Evolutionary conservation across 2,113 vertebrate genomes (phyloP).

Genomic region (Heterochromis multidens): DNA sequence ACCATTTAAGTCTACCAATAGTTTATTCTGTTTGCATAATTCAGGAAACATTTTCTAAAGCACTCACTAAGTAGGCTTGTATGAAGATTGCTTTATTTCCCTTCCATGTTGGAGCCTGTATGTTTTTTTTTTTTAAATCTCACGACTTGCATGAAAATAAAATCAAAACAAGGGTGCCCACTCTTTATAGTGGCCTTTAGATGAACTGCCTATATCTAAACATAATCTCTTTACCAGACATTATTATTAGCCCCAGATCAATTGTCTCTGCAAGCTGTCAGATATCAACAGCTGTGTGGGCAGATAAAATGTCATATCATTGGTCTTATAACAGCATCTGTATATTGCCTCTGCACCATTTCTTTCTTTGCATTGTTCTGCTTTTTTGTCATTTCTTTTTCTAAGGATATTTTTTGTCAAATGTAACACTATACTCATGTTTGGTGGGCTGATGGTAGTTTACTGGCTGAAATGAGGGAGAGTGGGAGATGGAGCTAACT

Average conservation of each 20-base stretch:
- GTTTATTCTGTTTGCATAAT: not conserved
- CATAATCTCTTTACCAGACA: constrained; percentile 5
- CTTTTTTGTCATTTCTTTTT: not conserved
- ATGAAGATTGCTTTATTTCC: not conserved
- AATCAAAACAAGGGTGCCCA: not conserved
- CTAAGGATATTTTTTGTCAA: not conserved
- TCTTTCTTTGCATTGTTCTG: not conserved
- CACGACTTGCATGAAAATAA: no score
- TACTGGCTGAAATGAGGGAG: not conserved
- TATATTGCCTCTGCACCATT: not conserved
- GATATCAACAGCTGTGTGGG: constrained; percentile 5
- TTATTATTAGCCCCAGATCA: constrained; percentile 11
- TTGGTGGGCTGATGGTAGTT: not conserved
- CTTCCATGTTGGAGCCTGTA: not conserved
- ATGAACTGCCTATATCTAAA: not conserved
- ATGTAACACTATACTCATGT: not conserved
- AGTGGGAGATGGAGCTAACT: not conserved
- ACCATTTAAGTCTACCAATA: no score
- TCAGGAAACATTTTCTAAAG: not conserved
- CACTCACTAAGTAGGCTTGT: not conserved
- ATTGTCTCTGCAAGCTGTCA: constrained; percentile 1
- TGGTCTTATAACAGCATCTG: not conserved
- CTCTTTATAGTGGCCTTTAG: not conserved
- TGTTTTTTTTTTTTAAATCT: no score
- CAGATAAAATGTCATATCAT: constrained; percentile 22